These are phyloP conservation scores for Papio anubis DNA, from an alignment of 2,113 vertebrate genomes.

Conservation along the genomic window DNA sequence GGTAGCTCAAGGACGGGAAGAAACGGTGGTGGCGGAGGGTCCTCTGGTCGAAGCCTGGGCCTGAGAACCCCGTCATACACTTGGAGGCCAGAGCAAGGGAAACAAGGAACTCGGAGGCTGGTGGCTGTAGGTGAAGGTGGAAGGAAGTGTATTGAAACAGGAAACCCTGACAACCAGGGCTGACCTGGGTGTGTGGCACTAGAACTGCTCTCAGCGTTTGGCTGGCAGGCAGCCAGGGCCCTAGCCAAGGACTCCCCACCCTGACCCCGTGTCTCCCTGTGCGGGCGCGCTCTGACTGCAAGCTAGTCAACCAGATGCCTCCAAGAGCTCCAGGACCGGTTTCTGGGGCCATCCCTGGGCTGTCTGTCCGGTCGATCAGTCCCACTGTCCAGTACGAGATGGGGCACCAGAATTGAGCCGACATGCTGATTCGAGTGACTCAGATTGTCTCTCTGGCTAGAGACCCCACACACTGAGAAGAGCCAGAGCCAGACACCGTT, in stretches of 20 bases:
- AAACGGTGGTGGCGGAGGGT: background rate
- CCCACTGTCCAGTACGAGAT: fast-evolving
- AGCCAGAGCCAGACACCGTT: too few species aligned
- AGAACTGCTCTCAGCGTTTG: background rate
- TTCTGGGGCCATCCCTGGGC: background rate
- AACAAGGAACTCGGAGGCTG: background rate
- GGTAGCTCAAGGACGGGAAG: background rate
- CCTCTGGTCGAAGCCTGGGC: background rate
- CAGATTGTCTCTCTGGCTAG: too few species aligned
- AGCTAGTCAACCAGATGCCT: background rate
- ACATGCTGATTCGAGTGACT: too few species aligned
- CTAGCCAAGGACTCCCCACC: fast-evolving
- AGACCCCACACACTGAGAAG: background rate
- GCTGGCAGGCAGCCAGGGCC: background rate
- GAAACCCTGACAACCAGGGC: background rate
- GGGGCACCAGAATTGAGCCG: background rate
- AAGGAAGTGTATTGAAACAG: background rate
- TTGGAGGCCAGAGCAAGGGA: background rate
- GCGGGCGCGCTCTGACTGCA: background rate
- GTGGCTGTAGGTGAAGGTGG: background rate
- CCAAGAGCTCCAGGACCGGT: background rate
- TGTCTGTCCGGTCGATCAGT: background rate
- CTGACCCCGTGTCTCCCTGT: background rate
- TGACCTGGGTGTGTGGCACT: background rate
- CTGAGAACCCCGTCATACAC: background rate